Evolutionary conservation across 2,888 invertebrate genomes (phyloP).

Genomic region (Chouioia cunea): DNA sequence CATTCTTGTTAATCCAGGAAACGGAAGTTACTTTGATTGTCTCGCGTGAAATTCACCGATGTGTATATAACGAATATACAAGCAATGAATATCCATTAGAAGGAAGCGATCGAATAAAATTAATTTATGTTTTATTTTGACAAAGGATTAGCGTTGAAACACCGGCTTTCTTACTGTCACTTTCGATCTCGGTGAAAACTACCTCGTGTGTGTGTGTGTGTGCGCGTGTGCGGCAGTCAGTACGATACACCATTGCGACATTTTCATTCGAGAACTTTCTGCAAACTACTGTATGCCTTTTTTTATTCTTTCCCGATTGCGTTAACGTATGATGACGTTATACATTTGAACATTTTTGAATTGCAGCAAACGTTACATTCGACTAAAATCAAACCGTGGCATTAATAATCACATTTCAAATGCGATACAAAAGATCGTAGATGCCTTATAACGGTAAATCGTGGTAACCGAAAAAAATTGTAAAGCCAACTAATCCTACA

Average conservation of each 20-base stretch:
- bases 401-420: too few species aligned
- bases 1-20: constrained; percentile 30
- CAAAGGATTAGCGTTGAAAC: too few species aligned
- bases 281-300: not conserved
- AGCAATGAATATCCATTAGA: not conserved
- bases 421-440: too few species aligned
- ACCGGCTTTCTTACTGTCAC: constrained; percentile 8
- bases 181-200: constrained; percentile 22
- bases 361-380: too few species aligned
- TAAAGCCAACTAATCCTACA: not conserved
- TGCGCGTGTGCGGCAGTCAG: too few species aligned
- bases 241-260: not conserved
- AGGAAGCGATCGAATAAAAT: not conserved
- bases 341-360: not conserved
- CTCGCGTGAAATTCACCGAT: not conserved
- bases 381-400: too few species aligned
- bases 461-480: too few species aligned
- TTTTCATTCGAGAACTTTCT: not conserved
- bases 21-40: constrained; percentile 22
- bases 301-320: not conserved
- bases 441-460: too few species aligned
- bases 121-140: not conserved
- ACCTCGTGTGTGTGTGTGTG: not conserved
- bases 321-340: not conserved
- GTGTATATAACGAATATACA: not conserved